These are phyloP conservation scores for Busseola fusca DNA, from an alignment of 2,888 invertebrate genomes.

Conservation along the genomic window DNA sequence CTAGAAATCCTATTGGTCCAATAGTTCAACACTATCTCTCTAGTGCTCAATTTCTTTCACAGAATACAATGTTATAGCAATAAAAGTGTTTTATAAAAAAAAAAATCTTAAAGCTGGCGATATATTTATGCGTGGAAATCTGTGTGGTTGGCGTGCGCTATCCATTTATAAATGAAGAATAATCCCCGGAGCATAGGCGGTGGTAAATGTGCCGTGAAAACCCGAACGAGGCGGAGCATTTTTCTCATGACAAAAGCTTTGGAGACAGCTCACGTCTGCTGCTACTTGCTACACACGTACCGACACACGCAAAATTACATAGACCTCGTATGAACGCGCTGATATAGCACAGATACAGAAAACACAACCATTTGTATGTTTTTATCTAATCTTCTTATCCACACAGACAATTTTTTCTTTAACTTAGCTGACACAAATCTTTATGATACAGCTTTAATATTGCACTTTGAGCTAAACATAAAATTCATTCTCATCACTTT, in stretches of 20 bases:
- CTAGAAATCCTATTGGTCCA: conserved; percentile 30
- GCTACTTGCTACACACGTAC: conserved; percentile 63
- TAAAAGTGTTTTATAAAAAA: conserved; percentile 49
- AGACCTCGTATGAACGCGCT: conserved; percentile 43
- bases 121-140: conserved; percentile 79
- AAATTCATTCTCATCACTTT: conserved; percentile 47
- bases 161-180: conserved; percentile 85
- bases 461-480: conserved; percentile 26
- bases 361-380: conserved; percentile 37
- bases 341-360: conserved; percentile 42
- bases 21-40: conserved; percentile 20
- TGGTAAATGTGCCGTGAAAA: conserved; percentile 85
- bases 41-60: conserved; percentile 8
- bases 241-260: conserved; percentile 84
- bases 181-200: conserved; percentile 80
- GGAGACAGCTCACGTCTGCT: conserved; percentile 75
- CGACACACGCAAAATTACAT: conserved; percentile 61
- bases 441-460: conserved; percentile 11
- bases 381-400: conserved; percentile 26
- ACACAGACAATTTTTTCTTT: conserved; percentile 11
- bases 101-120: conserved; percentile 66
- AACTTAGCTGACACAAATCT: conserved; percentile 36
- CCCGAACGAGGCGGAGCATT: conserved; percentile 81
- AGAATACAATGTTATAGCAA: conserved; percentile 18
- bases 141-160: conserved; percentile 77